Conservation (phyloP, 92 coral and sea anemone species). For the Actinostola sp. region DNA sequence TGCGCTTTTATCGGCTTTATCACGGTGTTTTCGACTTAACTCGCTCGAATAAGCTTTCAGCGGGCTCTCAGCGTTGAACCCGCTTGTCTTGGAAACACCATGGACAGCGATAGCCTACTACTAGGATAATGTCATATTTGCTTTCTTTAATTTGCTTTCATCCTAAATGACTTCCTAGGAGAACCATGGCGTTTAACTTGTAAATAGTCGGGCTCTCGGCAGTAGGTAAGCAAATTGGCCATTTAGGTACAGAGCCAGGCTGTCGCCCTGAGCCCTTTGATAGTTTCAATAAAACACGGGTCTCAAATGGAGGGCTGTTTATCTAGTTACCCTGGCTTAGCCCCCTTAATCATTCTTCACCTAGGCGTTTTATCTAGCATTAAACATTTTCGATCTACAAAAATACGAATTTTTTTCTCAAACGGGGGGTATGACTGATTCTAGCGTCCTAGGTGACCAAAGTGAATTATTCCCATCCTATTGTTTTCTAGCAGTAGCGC, state of each 20-base stretch:
- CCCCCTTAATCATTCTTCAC: background rate
- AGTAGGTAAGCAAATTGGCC: slow-evolving; percentile 5
- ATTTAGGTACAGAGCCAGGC: background rate
- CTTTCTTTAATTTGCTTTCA: slow-evolving; percentile 6
- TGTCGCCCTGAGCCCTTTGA: background rate
- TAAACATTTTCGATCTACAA: background rate
- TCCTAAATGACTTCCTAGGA: slow-evolving; percentile 16
- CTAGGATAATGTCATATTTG: background rate
- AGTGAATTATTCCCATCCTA: too few species aligned
- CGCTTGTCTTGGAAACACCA: too few species aligned
- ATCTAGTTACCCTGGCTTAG: background rate
- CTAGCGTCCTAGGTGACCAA: background rate
- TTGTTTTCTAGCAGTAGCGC: too few species aligned
- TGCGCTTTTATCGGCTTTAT: background rate
- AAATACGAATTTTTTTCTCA: background rate
- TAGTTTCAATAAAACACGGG: background rate
- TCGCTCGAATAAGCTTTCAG: too few species aligned
- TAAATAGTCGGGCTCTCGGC: slow-evolving; percentile 10
- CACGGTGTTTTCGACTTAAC: background rate
- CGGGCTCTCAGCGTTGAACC: too few species aligned
- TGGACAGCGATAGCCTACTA: background rate
- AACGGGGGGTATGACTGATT: background rate
- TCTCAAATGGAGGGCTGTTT: background rate
- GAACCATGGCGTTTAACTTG: slow-evolving; percentile 12
- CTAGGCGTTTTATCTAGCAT: background rate